Base-by-base conservation (phyloP, 2,888 invertebrate genomes). In the Rhimphoctona megacephalus region DNA sequence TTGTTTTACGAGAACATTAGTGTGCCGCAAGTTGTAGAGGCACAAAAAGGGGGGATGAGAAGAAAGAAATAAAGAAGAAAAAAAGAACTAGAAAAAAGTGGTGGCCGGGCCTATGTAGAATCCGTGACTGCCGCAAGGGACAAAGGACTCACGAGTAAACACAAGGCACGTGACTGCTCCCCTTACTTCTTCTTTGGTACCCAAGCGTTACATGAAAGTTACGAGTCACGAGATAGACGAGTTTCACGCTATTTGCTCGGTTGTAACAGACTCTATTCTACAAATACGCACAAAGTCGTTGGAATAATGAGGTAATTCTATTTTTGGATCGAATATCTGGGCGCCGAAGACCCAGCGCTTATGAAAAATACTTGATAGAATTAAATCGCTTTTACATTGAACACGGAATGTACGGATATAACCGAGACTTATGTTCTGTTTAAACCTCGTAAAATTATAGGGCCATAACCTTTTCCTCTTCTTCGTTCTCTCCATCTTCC, bases 141-240 rank as follows among this genome's bases (percentile, higher is more conserved):
- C 83, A 83, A 83, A 83, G 83, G 78, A 83, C 61, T 36, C 64
- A 25, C 72, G 77, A 72, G 83, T 83, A 83, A 83, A 83, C 78
- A 83, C 64, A 69, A 52, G 72, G 83, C 83, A 77, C 83, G 79
- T 67, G 66, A 83, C 54, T 73, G 19, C 78, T 30, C 43, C 46
- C 69, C 73, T 74, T 33, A 22, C 46, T 78, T 52, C 61, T 64
- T 46, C 61, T 81, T 46, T 33, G 72, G 67, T 73, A 39, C 54
- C 69, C 54, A 69, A 70, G 80, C 70, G 80, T 70, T 46, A 61
- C 80, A 80, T 33, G 80, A 61, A 46, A 61, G 57, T 80, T 70
- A 73, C 49, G 72, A 72, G 81, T 81, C 81, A 73, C 64, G 81
- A 73, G 81, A 66, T 73, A 14, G 70, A 80, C 80, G 70, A 80